phyloP scores from a whole-genome alignment of 2,888 invertebrate species.

The Monopis laevigella region DNA sequence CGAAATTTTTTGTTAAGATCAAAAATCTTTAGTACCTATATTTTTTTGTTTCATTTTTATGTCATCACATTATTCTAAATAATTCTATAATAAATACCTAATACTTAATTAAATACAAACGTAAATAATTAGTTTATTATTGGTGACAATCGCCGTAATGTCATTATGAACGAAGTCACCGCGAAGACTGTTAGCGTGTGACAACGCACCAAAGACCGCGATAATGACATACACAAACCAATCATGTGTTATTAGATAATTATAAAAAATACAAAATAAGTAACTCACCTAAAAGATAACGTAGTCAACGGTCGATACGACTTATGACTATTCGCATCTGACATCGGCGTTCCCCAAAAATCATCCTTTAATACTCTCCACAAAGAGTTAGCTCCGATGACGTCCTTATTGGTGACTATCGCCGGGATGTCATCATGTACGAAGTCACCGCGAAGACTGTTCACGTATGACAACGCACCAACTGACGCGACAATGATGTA shows the following conservation, averaged over 20 bases:
- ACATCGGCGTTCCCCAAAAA: constrained; percentile 92
- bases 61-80: too few relatives aligned
- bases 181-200: constrained; percentile 23
- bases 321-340: constrained; percentile 84
- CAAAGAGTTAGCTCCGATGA: constrained; percentile 72
- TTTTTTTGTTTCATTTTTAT: too few relatives aligned
- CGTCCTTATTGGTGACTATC: constrained; percentile 83
- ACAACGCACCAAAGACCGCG: background rate
- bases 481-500: constrained; percentile 73
- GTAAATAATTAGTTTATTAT: too few relatives aligned
- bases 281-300: constrained; percentile 84
- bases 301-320: constrained; percentile 87
- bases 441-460: constrained; percentile 81
- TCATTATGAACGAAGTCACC: constrained; percentile 92
- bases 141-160: constrained; percentile 83
- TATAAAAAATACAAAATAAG: too few relatives aligned
- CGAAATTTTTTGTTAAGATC: too few relatives aligned
- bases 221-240: background rate
- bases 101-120: too few relatives aligned
- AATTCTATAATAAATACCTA: too few relatives aligned
- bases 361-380: constrained; percentile 77
- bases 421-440: constrained; percentile 91
- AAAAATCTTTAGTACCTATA: too few relatives aligned
- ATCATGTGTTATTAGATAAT: background rate
- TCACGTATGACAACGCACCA: constrained; percentile 75